These are phyloP conservation scores for Ivindomyrus marchei DNA, from an alignment of 2,113 vertebrate species.

Conservation along the genomic window DNA sequence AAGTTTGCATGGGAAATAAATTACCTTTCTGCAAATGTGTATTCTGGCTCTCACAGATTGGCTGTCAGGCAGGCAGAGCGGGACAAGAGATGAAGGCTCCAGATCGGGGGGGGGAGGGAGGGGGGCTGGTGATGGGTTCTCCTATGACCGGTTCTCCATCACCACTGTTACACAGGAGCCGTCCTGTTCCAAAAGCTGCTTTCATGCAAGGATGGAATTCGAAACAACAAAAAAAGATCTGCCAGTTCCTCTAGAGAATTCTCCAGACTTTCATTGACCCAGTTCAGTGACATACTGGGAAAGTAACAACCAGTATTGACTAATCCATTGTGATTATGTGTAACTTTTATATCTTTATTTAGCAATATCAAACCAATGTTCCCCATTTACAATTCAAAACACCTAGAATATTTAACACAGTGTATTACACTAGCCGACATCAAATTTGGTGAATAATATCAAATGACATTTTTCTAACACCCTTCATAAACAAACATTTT, in stretches of 20 bases:
- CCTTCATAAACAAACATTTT: too few relatives aligned
- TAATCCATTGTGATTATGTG: neutral
- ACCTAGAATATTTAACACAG: neutral
- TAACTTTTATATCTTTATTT: neutral
- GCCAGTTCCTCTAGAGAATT: neutral
- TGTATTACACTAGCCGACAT: neutral
- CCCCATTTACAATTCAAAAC: neutral
- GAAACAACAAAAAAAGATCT: too few relatives aligned
- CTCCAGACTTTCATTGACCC: neutral
- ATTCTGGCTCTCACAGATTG: neutral
- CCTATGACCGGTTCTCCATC: neutral
- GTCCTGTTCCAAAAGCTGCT: neutral
- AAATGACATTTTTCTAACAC: too few relatives aligned
- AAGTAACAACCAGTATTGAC: neutral
- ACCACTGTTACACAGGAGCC: neutral
- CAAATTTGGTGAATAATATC: too few relatives aligned
- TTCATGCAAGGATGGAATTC: neutral
- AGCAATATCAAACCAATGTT: neutral
- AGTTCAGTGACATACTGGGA: neutral
- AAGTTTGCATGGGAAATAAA: neutral
- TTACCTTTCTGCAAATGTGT: conserved; percentile 1
- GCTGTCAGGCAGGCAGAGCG: neutral
- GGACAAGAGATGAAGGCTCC: neutral
- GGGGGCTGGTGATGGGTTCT: neutral
- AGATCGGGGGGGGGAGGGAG: neutral